Evolutionary conservation across 2,888 invertebrate species (phyloP).

Genomic region (Drosophila maculinotata): DNA sequence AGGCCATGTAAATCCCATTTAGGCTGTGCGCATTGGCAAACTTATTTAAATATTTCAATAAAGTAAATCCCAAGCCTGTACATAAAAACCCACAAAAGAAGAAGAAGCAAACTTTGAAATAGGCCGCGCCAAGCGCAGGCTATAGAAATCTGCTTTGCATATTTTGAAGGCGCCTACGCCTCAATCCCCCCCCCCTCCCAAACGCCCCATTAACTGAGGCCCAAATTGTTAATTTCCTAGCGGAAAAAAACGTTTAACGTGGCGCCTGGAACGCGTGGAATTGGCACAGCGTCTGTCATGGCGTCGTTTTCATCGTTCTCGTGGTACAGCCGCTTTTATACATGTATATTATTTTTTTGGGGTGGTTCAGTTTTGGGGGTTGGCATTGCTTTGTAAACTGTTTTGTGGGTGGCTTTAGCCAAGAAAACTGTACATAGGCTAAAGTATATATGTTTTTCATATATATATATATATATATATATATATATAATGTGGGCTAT

Average conservation of each 20-base stretch:
- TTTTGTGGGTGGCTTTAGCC: constrained; percentile 72
- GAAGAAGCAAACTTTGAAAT: constrained; percentile 43
- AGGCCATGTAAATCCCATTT: constrained; percentile 74
- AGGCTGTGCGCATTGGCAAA: constrained; percentile 80
- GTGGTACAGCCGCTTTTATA: constrained; percentile 70
- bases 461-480: constrained; percentile 31
- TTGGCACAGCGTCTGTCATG: constrained; percentile 68
- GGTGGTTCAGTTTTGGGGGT: constrained; percentile 69
- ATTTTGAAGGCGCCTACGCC: constrained; percentile 53
- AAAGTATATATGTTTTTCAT: constrained; percentile 9
- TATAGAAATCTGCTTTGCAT: constrained; percentile 66
- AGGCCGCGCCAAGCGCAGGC: constrained; percentile 36
- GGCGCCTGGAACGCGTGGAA: constrained; percentile 60
- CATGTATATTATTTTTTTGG: constrained; percentile 41
- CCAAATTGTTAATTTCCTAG: constrained; percentile 72
- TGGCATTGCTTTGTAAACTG: constrained; percentile 71
- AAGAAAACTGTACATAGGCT: constrained; percentile 58
- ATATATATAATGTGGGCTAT: constrained; percentile 38
- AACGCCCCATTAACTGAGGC: constrained; percentile 51
- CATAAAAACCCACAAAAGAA: constrained; percentile 43
- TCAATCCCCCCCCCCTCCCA: not conserved
- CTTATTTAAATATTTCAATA: constrained; percentile 84
- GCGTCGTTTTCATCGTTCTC: constrained; percentile 37
- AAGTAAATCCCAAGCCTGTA: constrained; percentile 78
- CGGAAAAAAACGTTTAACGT: constrained; percentile 54